Evolutionary conservation across 1,140 invertebrate species (phyloP).

Genomic region (Aphis craccivora): DNA sequence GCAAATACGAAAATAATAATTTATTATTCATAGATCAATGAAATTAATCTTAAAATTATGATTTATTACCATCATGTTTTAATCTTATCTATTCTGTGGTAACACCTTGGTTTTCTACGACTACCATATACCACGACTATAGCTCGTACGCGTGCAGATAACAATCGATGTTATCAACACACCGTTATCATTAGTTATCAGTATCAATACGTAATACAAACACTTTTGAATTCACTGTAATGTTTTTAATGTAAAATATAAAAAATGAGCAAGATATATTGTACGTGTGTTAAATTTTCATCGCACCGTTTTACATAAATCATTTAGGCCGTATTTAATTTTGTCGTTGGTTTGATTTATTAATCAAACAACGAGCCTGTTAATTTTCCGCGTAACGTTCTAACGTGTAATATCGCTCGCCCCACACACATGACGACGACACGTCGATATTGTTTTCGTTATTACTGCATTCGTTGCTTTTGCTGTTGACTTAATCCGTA

Average conservation of each 20-base stretch:
- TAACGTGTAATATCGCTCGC: neutral
- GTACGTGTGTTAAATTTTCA: neutral
- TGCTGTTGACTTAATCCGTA: neutral
- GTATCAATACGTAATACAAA: conserved; percentile 39
- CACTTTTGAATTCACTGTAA: conserved; percentile 27
- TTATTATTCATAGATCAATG: too few relatives aligned
- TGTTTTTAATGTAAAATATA: neutral
- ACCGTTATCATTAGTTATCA: conserved; percentile 38
- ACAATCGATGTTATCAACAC: neutral
- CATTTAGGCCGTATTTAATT: neutral
- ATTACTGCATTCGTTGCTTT: neutral
- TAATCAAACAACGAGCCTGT: neutral
- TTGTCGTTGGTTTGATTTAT: neutral
- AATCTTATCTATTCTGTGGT: neutral
- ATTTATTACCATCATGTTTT: too few relatives aligned
- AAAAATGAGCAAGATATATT: neutral
- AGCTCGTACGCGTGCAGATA: neutral
- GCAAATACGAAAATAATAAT: too few relatives aligned
- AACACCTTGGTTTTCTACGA: neutral
- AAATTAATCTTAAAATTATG: too few relatives aligned
- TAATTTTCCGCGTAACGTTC: neutral
- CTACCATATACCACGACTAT: neutral
- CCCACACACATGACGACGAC: neutral
- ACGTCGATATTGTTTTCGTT: neutral
- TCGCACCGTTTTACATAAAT: neutral